These are phyloP conservation scores for Hemitrygon akajei DNA, from an alignment of 2,797 vertebrate genomes.

Conservation along the genomic window DNA sequence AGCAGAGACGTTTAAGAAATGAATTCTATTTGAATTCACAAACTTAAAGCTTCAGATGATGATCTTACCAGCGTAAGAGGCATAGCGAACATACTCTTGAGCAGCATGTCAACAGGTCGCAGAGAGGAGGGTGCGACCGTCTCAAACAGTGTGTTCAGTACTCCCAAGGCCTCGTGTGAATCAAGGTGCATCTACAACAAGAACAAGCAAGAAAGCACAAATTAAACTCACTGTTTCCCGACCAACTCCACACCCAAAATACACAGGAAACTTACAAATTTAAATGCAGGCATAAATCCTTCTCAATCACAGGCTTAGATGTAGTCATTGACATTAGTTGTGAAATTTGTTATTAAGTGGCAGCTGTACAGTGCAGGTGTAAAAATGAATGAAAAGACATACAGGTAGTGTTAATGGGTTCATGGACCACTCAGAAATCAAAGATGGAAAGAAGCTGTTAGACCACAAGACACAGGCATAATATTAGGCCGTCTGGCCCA, in stretches of 20 bases:
- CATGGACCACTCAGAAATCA: too few relatives aligned
- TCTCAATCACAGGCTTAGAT: too few relatives aligned
- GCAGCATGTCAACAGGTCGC: conserved; percentile 91
- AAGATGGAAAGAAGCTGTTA: too few relatives aligned
- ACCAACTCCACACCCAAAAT: background rate
- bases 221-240: background rate
- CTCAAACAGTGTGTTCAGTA: conserved; percentile 92
- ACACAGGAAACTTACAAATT: background rate
- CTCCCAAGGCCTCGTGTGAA: conserved; percentile 88
- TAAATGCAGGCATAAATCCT: background rate
- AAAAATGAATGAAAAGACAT: too few relatives aligned
- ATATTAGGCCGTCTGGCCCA: too few relatives aligned
- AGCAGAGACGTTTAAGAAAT: background rate
- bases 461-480: too few relatives aligned
- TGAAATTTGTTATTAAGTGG: too few relatives aligned
- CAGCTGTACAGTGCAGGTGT: too few relatives aligned
- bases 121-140: conserved; percentile 90
- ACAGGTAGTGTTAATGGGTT: too few relatives aligned
- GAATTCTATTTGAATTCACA: background rate
- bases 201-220: conserved; percentile 28
- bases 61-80: conserved; percentile 81
- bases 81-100: conserved; percentile 92
- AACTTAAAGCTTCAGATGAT: background rate
- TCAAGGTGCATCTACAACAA: conserved; percentile 84
- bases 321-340: too few relatives aligned